Evolutionary conservation across 2,113 vertebrate genomes (phyloP).

Genomic region (Psilopsiagon aurifrons): DNA sequence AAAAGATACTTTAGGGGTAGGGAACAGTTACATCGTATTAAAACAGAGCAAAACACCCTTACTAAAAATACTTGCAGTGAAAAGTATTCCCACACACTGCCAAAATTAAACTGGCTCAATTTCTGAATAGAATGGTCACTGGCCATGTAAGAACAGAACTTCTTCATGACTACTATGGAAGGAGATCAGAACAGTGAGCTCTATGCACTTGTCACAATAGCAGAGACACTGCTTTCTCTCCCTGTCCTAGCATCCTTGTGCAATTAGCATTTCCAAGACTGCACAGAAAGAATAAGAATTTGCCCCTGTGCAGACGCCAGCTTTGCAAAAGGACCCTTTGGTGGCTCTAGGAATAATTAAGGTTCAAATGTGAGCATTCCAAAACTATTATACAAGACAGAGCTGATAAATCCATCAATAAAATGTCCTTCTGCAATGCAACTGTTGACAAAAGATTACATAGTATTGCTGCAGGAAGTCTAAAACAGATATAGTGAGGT

Average conservation of each 20-base stretch:
- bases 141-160: background rate
- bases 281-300: background rate
- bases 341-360: background rate
- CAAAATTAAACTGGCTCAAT: background rate
- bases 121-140: background rate
- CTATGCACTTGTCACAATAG: background rate
- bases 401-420: background rate
- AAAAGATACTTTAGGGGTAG: background rate
- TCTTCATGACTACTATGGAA: background rate
- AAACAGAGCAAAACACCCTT: background rate
- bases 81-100: background rate
- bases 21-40: background rate
- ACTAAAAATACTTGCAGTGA: background rate
- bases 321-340: background rate
- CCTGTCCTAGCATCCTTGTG: background rate
- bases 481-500: background rate
- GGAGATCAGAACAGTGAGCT: background rate
- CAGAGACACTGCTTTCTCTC: background rate
- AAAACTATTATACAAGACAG: background rate
- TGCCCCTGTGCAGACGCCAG: background rate
- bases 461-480: background rate
- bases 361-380: background rate
- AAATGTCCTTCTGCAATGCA: background rate
- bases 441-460: background rate
- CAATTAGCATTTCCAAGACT: fast-evolving